phyloP scores from a whole-genome alignment of 2,797 vertebrate species.

The Muraenolepis orangiensis region DNA sequence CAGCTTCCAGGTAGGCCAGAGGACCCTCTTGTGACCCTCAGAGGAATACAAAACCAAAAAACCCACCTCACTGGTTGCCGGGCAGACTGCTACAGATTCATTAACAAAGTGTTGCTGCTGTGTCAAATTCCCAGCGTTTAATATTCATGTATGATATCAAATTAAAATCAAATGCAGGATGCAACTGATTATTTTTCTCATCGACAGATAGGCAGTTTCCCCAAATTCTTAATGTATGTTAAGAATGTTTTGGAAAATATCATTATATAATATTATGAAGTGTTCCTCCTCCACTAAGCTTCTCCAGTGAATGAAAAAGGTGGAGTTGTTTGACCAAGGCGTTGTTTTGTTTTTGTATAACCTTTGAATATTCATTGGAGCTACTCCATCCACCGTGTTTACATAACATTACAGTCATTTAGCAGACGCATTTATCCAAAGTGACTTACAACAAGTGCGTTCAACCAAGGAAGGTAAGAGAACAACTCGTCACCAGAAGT shows the following conservation, averaged over 20 bases:
- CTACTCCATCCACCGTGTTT: not conserved
- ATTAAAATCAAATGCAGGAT: not conserved
- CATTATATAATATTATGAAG: too few species aligned
- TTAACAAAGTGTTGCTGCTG: slow-evolving; percentile 4
- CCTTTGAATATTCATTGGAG: not conserved
- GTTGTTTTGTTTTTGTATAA: not conserved
- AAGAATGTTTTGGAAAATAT: not conserved
- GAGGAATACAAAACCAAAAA: slow-evolving; percentile 23
- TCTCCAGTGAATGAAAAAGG: not conserved
- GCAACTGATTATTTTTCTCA: not conserved
- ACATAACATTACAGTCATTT: too few species aligned
- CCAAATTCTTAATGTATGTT: not conserved
- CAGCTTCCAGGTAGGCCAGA: slow-evolving; percentile 26
- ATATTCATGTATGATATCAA: not conserved
- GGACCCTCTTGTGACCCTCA: slow-evolving; percentile 21
- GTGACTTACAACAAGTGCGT: too few species aligned
- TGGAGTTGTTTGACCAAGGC: not conserved
- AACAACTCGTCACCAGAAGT: too few species aligned
- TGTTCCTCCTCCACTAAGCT: not conserved
- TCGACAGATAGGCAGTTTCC: not conserved
- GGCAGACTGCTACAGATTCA: slow-evolving; percentile 25
- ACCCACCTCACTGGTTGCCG: slow-evolving; percentile 32
- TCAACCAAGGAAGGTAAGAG: too few species aligned
- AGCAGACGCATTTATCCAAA: too few species aligned
- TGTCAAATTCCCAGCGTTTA: not conserved